Evolutionary conservation across 1,140 invertebrate species (phyloP).

Genomic region (Acromyrmex heyeri): DNA sequence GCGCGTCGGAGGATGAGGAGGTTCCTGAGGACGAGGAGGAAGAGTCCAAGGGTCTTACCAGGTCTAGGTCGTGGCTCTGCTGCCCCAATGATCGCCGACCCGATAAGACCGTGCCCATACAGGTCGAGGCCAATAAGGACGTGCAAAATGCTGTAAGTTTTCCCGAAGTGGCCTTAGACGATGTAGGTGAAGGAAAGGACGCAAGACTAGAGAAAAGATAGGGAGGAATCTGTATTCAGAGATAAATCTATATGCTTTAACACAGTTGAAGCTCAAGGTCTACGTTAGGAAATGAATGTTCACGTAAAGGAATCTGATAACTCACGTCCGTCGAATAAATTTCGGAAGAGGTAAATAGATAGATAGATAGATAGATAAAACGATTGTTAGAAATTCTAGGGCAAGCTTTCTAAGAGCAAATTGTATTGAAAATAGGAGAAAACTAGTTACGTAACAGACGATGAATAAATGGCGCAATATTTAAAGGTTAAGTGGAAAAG

Average conservation of each 20-base stretch:
- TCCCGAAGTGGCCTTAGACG: neutral
- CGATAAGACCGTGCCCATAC: conserved; percentile 77
- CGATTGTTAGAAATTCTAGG: too few relatives aligned
- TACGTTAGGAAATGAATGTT: neutral
- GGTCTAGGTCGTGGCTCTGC: conserved; percentile 80
- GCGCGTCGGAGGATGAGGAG: conserved; percentile 75
- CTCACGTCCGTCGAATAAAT: neutral
- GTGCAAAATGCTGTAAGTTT: conserved; percentile 71
- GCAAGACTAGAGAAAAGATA: neutral
- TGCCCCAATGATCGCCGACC: conserved; percentile 75
- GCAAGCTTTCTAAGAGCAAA: too few relatives aligned
- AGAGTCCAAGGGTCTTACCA: conserved; percentile 63
- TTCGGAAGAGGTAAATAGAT: neutral
- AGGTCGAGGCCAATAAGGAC: conserved; percentile 69
- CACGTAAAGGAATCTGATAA: neutral
- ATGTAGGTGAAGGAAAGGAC: neutral
- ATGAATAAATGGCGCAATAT: too few relatives aligned
- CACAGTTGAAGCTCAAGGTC: neutral
- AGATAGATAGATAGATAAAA: neutral
- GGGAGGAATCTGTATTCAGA: neutral
- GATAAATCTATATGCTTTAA: neutral
- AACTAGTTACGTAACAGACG: too few relatives aligned
- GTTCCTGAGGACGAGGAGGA: conserved; percentile 75
- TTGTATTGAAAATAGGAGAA: too few relatives aligned
- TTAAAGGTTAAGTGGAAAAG: too few relatives aligned